Base-by-base conservation (phyloP, 1,140 invertebrate species). In the Drosophila oshimai region DNA sequence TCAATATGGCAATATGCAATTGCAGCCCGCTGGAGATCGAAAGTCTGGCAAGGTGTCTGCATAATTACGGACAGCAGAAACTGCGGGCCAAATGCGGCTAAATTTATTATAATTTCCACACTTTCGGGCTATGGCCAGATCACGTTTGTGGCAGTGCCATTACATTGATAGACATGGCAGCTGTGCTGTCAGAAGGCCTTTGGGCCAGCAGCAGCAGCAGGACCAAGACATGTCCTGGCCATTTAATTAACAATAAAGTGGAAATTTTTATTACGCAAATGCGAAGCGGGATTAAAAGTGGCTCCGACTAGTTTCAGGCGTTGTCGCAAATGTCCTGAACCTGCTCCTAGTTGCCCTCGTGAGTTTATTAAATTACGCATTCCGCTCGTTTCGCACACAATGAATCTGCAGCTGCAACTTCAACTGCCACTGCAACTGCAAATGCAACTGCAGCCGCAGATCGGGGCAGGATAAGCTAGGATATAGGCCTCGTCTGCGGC, bases 161-260 rank as follows among this genome's bases (percentile, higher is more conserved):
- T 84, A 84, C 57, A 50, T 65, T 86, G 80, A 86, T 86, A 86
- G 80, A 86, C 81, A 29, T 67, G 72, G 55, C 62, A 29, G 34
- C 47, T 31, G 53, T 29, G 13, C 7, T 44, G 42, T 36, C 67
- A 57, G 42, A 46, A 51, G 58, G 83, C 68, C 31, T 67, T 20
- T 42, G 47, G 53, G 31, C 22, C n/a, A 26, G 17, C 15, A 54
- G 31, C 37, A 50, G 31, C 3, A 20, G 12, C 12, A 42, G 36
- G 6, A 17, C 7, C 34, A 24, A 44, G 28, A 33, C 49, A 50
- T 61, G 58, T 44, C 31, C 44, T 49, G 53, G 62, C 54, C 71
- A 81, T 89, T 89, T 80, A 89, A 89, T 89, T 89, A 89, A 89
- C 78, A 89, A 89, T 89, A 84, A 89, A 80, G 41, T 88, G 50